Evolutionary conservation across 2,113 vertebrate species (phyloP), one percentile per base, ranked within the genome.

Genomic region (Melanocharis versteri): DNA sequence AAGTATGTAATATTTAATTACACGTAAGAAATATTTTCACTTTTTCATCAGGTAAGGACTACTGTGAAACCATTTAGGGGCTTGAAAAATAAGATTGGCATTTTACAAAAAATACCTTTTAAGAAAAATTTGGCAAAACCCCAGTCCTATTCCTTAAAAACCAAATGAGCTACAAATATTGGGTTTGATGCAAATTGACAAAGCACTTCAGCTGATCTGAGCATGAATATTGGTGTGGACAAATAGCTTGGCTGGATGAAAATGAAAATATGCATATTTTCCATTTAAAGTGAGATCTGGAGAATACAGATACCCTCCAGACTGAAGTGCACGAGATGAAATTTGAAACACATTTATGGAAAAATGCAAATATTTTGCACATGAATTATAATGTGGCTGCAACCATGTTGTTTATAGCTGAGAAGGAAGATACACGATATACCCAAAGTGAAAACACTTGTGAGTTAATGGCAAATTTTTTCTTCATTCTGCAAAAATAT

Each of bases 401-500:
- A 84, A 47, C 70, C 28, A 44, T 37, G 22, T 91, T 94, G 89
- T 95, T 92, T 82, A 48, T 58, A 89, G 65, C 42, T 91, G 65
- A 79, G 75, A 44, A 84, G 60, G 65, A 71, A 75, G 37, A 57
- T 44, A 82, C 1, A 3, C 0, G 1, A 75, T 66, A 86, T 60
- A 81, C 51, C 69, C 91, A 77, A 94, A 95, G 54, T 75, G 56
- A 70, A 90, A 90, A 87, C 80, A 92, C 13, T 93, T 96, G 83
- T 22, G 56, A 75, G 27, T 23, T 28, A 94, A 70, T 33, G 26
- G 35, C 33, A 83, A 58, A 14, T 51, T 81, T 86, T 86, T 75
- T 68, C 73, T 79, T 87, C 20, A 7, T 87, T 64, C 51, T 26
- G 6, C 39, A 37, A 13, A 68, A 81, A 24, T 26, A 26, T 54